Evolutionary conservation across 2,113 vertebrate species (phyloP), one percentile per base, ranked within the genome.

Genomic region (Callionymus lyra): DNA sequence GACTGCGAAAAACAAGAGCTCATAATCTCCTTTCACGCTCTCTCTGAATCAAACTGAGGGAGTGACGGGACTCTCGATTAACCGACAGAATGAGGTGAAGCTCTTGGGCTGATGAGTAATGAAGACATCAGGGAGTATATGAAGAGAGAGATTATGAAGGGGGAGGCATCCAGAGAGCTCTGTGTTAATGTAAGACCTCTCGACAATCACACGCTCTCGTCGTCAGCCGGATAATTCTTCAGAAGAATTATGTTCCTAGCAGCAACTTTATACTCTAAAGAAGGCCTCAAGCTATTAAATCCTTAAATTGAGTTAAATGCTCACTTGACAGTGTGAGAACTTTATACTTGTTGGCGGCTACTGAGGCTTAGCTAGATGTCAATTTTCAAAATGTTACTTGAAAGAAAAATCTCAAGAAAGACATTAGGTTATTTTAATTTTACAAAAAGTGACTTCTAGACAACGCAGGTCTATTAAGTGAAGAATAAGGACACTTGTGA

Each of bases 11-110:
- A 81, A 80, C 73, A 81, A 79, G 70, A 61, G 67, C 62, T 42
- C 59, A 65, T 81, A 85, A 84, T 78, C 74, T 74, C 63, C 69
- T 83, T 81, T 81, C 72, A 81, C 62, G 66, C 75, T 70, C 53
- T 68, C 51, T 52, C 60, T 48, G 68, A 79, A 70, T 75, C 72
- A 78, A 77, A 78, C 65, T 51, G 66, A 75, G 75, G 69, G 58
- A 70, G 50, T 72, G 72, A 72, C 46, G 58, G 68, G 65, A 68
- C 52, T 70, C 64, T 60, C 56, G 67, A 54, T 71, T 71, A 65
- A 64, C 65, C 75, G 66, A 69, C 62, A 69, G 76, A 81, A 74
- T 59, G 66, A 75, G 73, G 64, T 68, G 73, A 73, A 58, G 64
- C 71, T 77, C 77, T 64, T 66, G 69, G 73, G 63, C 69, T 70